Evolutionary conservation across 2,797 vertebrate genomes (phyloP).

Genomic region (Channallabes apus): DNA sequence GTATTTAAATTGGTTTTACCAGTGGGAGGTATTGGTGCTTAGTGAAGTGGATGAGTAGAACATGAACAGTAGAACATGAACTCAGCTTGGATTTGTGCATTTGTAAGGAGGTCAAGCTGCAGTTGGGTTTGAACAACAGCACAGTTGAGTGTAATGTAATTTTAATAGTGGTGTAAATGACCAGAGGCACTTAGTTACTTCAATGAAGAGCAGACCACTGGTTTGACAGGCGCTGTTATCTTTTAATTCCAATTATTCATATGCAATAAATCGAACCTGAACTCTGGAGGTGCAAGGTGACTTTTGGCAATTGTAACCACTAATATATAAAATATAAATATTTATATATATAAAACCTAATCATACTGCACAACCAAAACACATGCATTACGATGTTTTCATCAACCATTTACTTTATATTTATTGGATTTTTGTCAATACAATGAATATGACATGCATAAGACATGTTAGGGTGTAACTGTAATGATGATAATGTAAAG

Average conservation of each 20-base stretch:
- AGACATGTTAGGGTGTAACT: slow-evolving; percentile 2
- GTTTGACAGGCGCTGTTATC: slow-evolving; percentile 48
- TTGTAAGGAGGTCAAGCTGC: slow-evolving; percentile 42
- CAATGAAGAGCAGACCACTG: slow-evolving; percentile 37
- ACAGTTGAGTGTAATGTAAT: slow-evolving; percentile 23
- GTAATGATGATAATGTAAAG: background rate
- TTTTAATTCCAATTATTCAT: background rate
- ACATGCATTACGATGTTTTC: background rate
- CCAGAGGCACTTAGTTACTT: slow-evolving; percentile 49
- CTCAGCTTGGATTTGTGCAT: slow-evolving; percentile 36
- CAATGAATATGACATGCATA: background rate
- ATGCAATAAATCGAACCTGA: no score
- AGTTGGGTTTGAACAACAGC: slow-evolving; percentile 21
- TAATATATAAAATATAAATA: no score
- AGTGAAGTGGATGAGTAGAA: slow-evolving; percentile 43
- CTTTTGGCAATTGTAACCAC: no score
- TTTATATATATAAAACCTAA: no score
- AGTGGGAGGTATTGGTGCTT: slow-evolving; percentile 40
- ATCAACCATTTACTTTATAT: background rate
- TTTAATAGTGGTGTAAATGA: slow-evolving; percentile 52
- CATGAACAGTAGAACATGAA: slow-evolving; percentile 32
- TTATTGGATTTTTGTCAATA: slow-evolving; percentile 1
- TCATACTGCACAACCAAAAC: background rate
- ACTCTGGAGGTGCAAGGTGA: no score
- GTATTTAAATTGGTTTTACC: slow-evolving; percentile 52